phyloP scores from a whole-genome alignment of 2,113 vertebrate species.

The Vulpes lagopus region DNA sequence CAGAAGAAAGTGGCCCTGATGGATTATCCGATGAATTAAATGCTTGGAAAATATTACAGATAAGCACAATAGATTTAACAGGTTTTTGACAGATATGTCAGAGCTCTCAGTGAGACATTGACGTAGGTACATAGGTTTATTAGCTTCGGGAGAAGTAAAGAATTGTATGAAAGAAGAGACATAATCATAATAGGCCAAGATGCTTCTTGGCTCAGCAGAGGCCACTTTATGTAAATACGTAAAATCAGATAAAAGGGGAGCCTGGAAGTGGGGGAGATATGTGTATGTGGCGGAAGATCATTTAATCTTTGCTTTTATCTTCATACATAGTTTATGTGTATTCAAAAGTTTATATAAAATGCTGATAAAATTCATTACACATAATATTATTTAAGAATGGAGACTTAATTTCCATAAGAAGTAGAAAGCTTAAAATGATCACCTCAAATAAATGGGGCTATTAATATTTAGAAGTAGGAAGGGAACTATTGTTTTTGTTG shows the following conservation, averaged over 20 bases:
- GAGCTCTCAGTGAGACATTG: neutral
- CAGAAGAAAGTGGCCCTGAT: neutral
- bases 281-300: neutral
- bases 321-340: slow-evolving; percentile 29
- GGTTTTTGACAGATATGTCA: neutral
- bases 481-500: neutral
- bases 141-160: neutral
- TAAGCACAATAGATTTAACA: neutral
- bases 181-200: neutral
- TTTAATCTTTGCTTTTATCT: slow-evolving; percentile 42
- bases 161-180: neutral
- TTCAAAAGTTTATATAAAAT: slow-evolving; percentile 9
- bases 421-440: neutral
- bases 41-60: neutral
- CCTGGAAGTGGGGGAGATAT: neutral
- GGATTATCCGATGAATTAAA: neutral
- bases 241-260: slow-evolving; percentile 1
- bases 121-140: neutral
- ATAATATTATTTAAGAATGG: slow-evolving; percentile 27
- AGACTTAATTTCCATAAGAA: slow-evolving; percentile 61
- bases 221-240: neutral
- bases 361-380: neutral
- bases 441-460: neutral
- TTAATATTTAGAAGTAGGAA: neutral
- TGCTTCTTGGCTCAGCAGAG: neutral